These are phyloP conservation scores for Tamias sibiricus DNA, from an alignment of 2,113 vertebrate genomes.

Conservation along the genomic window DNA sequence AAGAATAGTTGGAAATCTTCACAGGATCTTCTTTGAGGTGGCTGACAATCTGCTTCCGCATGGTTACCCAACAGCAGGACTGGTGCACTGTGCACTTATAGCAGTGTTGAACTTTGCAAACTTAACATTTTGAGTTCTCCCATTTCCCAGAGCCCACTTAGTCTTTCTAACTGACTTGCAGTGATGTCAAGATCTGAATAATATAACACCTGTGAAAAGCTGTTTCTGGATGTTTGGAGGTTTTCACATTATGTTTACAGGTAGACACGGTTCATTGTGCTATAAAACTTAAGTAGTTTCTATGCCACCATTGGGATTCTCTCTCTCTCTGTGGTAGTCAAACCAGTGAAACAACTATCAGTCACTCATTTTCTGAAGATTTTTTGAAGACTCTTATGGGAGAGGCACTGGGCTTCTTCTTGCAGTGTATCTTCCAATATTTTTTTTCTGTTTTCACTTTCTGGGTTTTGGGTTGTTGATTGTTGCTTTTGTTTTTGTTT, in stretches of 20 bases:
- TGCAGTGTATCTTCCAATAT: neutral
- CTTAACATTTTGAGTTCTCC: neutral
- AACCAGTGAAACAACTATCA: neutral
- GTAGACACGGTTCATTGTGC: neutral
- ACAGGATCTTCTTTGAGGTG: neutral
- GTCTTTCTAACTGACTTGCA: neutral
- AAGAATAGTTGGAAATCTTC: neutral
- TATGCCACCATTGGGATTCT: neutral
- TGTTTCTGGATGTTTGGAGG: neutral
- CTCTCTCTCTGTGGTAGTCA: neutral
- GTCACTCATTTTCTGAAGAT: neutral
- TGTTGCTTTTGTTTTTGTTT: too few relatives aligned
- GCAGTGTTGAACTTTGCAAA: neutral
- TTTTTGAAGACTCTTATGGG: neutral
- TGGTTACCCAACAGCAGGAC: neutral
- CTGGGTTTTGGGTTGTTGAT: neutral
- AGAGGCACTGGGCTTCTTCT: neutral
- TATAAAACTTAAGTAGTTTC: neutral
- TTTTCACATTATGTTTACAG: neutral
- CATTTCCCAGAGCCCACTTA: neutral
- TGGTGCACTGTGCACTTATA: fast-evolving
- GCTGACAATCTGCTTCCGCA: neutral
- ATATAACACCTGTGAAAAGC: neutral
- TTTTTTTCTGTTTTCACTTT: neutral
- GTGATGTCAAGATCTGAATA: neutral